These are phyloP conservation scores for Kryptolebias ocellatus DNA, from an alignment of 2,797 vertebrate genomes.

Conservation along the genomic window DNA sequence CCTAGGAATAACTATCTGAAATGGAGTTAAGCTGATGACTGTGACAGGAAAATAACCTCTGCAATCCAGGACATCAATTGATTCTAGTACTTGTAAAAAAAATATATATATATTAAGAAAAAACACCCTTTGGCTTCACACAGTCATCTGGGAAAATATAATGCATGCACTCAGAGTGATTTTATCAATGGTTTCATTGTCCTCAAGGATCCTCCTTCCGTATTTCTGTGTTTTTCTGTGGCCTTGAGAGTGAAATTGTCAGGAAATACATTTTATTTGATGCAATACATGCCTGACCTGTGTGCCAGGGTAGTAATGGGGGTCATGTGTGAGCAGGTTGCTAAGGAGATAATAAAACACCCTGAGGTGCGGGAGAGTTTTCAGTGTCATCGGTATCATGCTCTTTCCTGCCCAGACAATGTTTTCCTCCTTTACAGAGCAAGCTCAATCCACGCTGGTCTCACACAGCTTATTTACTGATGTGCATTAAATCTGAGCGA, in stretches of 20 bases:
- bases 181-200: constrained; percentile 37
- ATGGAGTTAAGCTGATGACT: neutral
- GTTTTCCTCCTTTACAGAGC: constrained; percentile 38
- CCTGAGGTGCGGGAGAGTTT: constrained; percentile 48
- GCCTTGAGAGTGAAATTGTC: constrained; percentile 59
- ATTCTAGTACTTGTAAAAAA: constrained; percentile 9
- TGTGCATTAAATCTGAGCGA: constrained; percentile 10
- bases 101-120: constrained; percentile 23
- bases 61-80: constrained; percentile 18
- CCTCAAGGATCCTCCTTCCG: constrained; percentile 26
- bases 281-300: constrained; percentile 63
- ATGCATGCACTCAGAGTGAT: constrained; percentile 27
- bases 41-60: constrained; percentile 27
- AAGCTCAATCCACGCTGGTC: constrained; percentile 2
- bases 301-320: constrained; percentile 64
- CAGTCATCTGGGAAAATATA: constrained; percentile 15
- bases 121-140: constrained; percentile 14
- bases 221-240: constrained; percentile 26
- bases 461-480: constrained; percentile 11
- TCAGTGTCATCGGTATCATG: constrained; percentile 59
- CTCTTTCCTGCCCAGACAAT: constrained; percentile 60
- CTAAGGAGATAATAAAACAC: constrained; percentile 74
- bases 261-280: constrained; percentile 70
- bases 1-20: too few species aligned
- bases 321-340: constrained; percentile 69